These are phyloP conservation scores for Coenonympha arcania DNA, from an alignment of 2,888 invertebrate species.

Conservation along the genomic window DNA sequence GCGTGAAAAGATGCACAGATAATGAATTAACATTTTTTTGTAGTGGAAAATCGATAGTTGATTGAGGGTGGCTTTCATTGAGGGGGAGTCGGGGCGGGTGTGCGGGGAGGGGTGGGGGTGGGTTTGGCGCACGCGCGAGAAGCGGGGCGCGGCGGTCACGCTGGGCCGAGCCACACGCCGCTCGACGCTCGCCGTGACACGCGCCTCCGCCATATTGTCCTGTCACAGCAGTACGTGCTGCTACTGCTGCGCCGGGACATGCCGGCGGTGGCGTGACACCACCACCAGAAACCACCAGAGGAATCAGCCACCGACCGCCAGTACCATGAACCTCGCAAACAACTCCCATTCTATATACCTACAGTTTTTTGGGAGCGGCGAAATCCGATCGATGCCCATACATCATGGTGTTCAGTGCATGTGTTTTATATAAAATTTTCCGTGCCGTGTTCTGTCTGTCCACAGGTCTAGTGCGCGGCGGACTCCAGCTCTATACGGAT, in stretches of 20 bases:
- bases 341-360: no score
- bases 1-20: constrained; percentile 25
- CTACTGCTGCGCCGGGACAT: constrained; percentile 97
- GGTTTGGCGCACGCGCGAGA: constrained; percentile 44
- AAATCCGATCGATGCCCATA: no score
- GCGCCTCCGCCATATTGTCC: constrained; percentile 92
- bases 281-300: no score
- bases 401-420: no score
- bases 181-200: constrained; percentile 60
- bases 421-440: constrained; percentile 9
- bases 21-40: constrained; percentile 47
- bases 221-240: constrained; percentile 95
- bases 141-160: constrained; percentile 57
- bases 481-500: neutral
- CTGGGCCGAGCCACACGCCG: constrained; percentile 68
- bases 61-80: constrained; percentile 65
- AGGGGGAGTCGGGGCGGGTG: constrained; percentile 46
- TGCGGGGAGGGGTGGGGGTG: constrained; percentile 42
- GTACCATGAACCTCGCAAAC: constrained; percentile 5
- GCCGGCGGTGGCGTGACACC: constrained; percentile 53
- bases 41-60: constrained; percentile 65
- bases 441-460: constrained; percentile 38
- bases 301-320: constrained; percentile 21
- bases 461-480: constrained; percentile 32
- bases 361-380: no score